Percentiles rank a stretch among this genome's conserved stretches.
These are phyloP conservation scores for Gallinago undulata DNA, from an alignment of 2,113 vertebrate genomes.

Conservation along the genomic window DNA sequence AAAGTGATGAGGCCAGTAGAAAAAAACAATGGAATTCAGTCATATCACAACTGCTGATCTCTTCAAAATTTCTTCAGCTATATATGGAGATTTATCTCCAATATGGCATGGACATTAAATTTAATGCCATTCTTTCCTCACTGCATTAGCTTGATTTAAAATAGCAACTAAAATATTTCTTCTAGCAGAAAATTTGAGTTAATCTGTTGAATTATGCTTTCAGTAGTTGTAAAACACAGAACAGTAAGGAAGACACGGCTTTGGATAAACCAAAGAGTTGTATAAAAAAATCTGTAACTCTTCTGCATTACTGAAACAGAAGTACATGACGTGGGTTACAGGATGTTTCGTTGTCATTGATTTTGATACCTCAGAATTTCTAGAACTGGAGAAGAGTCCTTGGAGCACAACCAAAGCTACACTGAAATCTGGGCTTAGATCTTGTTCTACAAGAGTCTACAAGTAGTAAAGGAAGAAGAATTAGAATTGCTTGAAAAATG, in stretches of 20 bases:
- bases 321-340: not conserved
- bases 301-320: not conserved
- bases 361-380: not conserved
- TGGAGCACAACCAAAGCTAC: not conserved
- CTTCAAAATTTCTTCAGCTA: not conserved
- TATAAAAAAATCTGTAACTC: not conserved
- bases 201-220: conserved; percentile 3
- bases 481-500: not conserved
- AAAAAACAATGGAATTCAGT: not conserved
- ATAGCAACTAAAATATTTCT: conserved; percentile 29
- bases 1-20: not conserved
- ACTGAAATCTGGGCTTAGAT: not conserved
- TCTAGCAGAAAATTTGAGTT: not conserved
- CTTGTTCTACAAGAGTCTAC: not conserved
- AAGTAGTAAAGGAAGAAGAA: not conserved
- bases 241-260: not conserved
- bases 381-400: not conserved
- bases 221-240: not conserved
- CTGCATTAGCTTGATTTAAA: conserved; percentile 42
- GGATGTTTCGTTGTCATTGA: not conserved
- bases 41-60: not conserved
- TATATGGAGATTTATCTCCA: not conserved
- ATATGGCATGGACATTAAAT: not conserved
- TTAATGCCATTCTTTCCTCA: conserved; percentile 34
- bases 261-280: not conserved